Conservation (phyloP, 2,797 vertebrate genomes). For the Gambusia yucatana region DNA sequence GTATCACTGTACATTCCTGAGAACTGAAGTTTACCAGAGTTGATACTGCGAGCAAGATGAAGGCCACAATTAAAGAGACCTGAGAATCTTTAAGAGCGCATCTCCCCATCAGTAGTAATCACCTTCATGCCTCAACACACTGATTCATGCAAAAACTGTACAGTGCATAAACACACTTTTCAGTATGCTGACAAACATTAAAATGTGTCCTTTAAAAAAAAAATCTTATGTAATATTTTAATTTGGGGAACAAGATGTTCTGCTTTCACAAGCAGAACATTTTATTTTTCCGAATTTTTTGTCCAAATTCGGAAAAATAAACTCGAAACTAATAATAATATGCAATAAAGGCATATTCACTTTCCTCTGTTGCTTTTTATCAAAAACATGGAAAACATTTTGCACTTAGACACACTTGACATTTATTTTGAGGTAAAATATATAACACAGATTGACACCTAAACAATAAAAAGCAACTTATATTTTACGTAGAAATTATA, state of each 20-base stretch:
- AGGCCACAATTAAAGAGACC: background rate
- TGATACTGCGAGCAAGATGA: background rate
- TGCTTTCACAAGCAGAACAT: background rate
- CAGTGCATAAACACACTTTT: background rate
- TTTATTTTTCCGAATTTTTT: no score
- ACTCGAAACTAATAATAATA: background rate
- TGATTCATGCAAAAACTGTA: background rate
- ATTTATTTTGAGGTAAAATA: background rate
- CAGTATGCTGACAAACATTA: background rate
- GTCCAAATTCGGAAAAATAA: background rate
- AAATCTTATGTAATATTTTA: background rate
- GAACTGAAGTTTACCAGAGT: background rate
- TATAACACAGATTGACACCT: background rate
- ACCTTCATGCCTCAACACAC: background rate
- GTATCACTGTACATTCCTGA: background rate
- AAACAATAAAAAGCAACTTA: background rate
- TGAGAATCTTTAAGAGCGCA: background rate
- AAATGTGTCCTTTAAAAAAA: background rate
- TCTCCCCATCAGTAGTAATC: background rate
- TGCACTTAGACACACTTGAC: background rate
- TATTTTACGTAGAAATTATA: background rate
- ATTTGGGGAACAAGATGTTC: background rate
- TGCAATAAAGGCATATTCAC: background rate
- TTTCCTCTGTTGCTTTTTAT: background rate
- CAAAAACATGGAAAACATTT: background rate